Evolutionary conservation across 2,113 vertebrate genomes (phyloP).

Genomic region (Boulengerochromis microlepis): DNA sequence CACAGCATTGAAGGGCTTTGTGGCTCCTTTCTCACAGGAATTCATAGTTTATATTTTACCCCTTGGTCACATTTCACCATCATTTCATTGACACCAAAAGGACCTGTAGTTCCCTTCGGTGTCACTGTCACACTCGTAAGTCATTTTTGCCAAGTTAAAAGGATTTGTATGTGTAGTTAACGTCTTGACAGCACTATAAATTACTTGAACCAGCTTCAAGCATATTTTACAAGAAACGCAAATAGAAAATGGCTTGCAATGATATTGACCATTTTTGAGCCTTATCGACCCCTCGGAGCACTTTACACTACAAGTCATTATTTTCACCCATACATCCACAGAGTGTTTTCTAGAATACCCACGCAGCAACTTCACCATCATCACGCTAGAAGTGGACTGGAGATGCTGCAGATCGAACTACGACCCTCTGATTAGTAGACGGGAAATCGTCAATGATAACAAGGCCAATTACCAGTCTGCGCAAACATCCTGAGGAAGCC

Average conservation of each 20-base stretch:
- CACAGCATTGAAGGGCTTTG: background rate
- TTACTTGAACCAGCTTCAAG: background rate
- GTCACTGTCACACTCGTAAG: background rate
- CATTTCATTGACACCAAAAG: background rate
- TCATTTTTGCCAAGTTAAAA: background rate
- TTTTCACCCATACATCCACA: background rate
- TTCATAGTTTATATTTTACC: background rate
- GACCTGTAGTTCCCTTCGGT: background rate
- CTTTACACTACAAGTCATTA: background rate
- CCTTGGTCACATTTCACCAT: background rate
- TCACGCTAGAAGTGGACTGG: background rate
- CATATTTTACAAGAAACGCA: background rate
- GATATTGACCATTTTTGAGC: background rate
- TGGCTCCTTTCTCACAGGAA: background rate
- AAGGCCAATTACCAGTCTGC: background rate
- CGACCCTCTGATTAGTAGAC: background rate
- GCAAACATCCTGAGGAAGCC: background rate
- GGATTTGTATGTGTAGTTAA: background rate
- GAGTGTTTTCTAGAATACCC: background rate
- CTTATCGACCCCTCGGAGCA: background rate
- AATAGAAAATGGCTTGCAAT: background rate
- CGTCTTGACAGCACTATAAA: background rate
- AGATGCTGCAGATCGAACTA: background rate
- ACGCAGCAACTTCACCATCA: background rate
- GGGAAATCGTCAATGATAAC: background rate